phyloP scores from a whole-genome alignment of 1,140 invertebrate genomes.

The Ceratina australensis region DNA sequence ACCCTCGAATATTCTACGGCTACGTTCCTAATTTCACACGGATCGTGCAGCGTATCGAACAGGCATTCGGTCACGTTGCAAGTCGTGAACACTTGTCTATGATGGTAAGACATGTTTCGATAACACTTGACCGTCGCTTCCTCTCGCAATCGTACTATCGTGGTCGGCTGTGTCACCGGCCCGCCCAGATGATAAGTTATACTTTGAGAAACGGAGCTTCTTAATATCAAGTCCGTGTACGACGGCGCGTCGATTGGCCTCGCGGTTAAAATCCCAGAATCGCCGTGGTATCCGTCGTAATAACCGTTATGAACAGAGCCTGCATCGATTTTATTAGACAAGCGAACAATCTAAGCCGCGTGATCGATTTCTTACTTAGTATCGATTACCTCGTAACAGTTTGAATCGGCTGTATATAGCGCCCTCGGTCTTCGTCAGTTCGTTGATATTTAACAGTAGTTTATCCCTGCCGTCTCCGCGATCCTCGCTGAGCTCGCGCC shows the following conservation, averaged over 20 bases:
- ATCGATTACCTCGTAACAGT: constrained; percentile 77
- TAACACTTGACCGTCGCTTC: constrained; percentile 74
- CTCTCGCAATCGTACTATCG: constrained; percentile 69
- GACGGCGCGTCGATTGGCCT: constrained; percentile 57
- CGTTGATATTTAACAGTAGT: constrained; percentile 79
- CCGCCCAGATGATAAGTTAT: constrained; percentile 73
- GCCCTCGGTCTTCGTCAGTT: constrained; percentile 75
- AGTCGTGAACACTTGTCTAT: constrained; percentile 63
- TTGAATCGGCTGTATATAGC: constrained; percentile 77
- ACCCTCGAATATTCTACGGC: constrained; percentile 75
- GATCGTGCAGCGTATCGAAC: constrained; percentile 84
- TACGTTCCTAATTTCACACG: constrained; percentile 84
- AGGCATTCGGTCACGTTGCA: constrained; percentile 82
- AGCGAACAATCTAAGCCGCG: too few relatives aligned
- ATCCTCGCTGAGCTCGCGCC: constrained; percentile 77
- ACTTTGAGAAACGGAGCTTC: constrained; percentile 70
- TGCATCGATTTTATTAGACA: background rate
- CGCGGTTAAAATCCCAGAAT: constrained; percentile 59
- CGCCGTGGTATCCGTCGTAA: constrained; percentile 72
- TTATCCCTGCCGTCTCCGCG: constrained; percentile 65
- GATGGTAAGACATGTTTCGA: constrained; percentile 52
- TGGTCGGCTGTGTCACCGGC: constrained; percentile 74
- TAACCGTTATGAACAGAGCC: constrained; percentile 63
- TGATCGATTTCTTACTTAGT: background rate
- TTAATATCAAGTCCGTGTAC: constrained; percentile 65